phyloP scores from a whole-genome alignment of 2,113 vertebrate genomes.

The Cranoglanis bouderius region DNA sequence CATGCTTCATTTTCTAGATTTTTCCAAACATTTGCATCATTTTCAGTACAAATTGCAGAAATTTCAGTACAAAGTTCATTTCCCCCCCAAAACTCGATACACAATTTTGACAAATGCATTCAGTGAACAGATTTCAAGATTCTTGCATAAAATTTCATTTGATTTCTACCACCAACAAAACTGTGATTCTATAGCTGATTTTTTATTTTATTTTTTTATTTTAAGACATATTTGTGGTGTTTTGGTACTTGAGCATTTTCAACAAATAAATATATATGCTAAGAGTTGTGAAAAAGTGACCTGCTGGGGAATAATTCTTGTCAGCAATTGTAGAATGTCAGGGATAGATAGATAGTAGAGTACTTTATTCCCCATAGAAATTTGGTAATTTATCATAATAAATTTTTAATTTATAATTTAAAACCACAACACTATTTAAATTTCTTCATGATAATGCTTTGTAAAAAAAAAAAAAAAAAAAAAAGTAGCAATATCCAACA shows the following conservation, averaged over 20 bases:
- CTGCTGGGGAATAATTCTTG: neutral
- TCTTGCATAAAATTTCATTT: neutral
- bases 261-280: neutral
- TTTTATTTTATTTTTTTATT: neutral
- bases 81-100: neutral
- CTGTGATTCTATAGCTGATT: neutral
- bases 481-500: neutral
- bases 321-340: neutral
- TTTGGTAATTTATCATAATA: too few species aligned
- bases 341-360: too few species aligned
- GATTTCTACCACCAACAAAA: neutral
- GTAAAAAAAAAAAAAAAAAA: neutral
- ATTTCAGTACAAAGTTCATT: neutral
- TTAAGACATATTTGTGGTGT: neutral
- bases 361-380: too few species aligned
- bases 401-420: neutral
- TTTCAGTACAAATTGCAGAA: neutral
- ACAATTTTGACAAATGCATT: neutral
- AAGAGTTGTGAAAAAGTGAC: neutral
- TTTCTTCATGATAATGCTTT: neutral
- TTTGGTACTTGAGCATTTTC: neutral
- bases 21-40: neutral
- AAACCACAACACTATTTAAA: neutral
- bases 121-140: neutral
- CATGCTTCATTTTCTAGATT: neutral